Conservation (phyloP, 2,888 invertebrate species). For the Limnephilus rhombicus region DNA sequence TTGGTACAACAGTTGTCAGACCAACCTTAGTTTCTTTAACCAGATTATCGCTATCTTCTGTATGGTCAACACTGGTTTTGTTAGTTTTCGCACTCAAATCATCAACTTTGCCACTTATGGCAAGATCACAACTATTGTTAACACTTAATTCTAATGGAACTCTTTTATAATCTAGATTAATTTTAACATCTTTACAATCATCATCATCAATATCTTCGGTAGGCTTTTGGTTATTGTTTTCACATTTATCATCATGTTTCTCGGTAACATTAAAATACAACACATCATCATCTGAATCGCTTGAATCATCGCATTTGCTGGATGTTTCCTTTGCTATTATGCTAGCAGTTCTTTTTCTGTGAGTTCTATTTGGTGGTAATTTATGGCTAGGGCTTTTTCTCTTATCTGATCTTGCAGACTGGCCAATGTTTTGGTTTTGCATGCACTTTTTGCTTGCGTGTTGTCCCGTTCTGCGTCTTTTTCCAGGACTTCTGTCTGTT, state of each 20-base stretch:
- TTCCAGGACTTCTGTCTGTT: not conserved
- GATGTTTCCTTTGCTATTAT: not conserved
- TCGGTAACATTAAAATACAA: constrained; percentile 51
- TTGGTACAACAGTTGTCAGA: not conserved
- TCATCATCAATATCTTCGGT: not conserved
- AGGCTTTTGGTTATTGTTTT: not conserved
- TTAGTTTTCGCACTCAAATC: not conserved
- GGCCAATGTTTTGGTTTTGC: not conserved
- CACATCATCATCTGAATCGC: constrained; percentile 55
- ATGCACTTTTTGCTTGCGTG: no score
- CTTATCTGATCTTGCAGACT: not conserved
- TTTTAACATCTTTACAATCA: not conserved
- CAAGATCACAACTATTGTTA: not conserved
- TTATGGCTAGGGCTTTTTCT: not conserved
- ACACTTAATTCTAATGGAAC: not conserved
- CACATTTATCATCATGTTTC: not conserved
- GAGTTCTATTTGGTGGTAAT: not conserved
- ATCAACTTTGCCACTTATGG: not conserved
- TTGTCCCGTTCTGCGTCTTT: not conserved
- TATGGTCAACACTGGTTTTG: not conserved
- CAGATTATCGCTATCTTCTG: not conserved
- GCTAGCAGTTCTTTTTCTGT: not conserved
- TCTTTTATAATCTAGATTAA: not conserved
- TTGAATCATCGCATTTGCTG: constrained; percentile 27
- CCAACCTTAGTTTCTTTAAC: not conserved